These are phyloP conservation scores for Drosophila glabriapex DNA, from an alignment of 2,888 invertebrate genomes.

Conservation along the genomic window DNA sequence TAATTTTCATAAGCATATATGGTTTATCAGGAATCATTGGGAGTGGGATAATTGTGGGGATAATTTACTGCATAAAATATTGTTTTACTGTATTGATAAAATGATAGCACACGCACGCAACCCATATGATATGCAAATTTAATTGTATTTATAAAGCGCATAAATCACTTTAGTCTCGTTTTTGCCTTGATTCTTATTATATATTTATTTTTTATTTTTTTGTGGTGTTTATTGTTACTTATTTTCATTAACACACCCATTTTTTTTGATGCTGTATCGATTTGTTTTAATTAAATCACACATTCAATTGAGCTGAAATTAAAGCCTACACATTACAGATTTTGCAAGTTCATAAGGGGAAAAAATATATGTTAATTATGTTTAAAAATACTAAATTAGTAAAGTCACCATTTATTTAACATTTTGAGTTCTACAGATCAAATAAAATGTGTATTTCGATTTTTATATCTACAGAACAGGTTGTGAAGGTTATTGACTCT, in stretches of 20 bases:
- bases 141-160: slow-evolving; percentile 59
- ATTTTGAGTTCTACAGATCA: not conserved
- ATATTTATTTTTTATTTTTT: slow-evolving; percentile 8
- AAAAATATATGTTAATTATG: not conserved
- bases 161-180: slow-evolving; percentile 44
- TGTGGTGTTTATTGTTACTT: slow-evolving; percentile 7
- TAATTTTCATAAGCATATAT: slow-evolving; percentile 64
- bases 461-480: not conserved
- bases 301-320: slow-evolving; percentile 40
- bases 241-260: slow-evolving; percentile 34
- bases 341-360: slow-evolving; percentile 2
- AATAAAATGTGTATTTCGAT: not conserved
- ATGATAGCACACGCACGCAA: slow-evolving; percentile 46
- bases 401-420: not conserved
- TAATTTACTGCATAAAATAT: slow-evolving; percentile 68
- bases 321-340: slow-evolving; percentile 8
- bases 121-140: slow-evolving; percentile 65
- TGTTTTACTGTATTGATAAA: slow-evolving; percentile 64
- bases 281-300: slow-evolving; percentile 55
- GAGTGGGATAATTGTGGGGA: slow-evolving; percentile 20
- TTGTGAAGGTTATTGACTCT: not conserved
- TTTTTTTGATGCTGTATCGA: slow-evolving; percentile 21
- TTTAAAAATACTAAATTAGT: not conserved
- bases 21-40: slow-evolving; percentile 22
- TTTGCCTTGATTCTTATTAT: not conserved